Percentiles rank a stretch among this genome's conserved stretches.
phyloP scores from a whole-genome alignment of 2,888 invertebrate genomes.

The Phalangium opilio region DNA sequence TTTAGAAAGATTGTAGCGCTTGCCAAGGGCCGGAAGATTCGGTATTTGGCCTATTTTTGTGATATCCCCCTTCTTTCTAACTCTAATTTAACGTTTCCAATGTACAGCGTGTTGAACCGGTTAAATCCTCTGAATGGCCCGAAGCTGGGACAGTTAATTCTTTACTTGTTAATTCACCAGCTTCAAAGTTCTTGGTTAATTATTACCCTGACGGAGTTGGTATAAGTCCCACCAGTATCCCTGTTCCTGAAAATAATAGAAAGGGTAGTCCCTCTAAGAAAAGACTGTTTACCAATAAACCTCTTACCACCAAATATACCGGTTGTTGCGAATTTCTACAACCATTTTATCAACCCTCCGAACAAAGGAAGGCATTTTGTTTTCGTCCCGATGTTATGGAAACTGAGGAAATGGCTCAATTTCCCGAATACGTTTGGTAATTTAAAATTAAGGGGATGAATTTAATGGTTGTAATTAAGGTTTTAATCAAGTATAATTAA shows the following conservation, averaged over 20 bases:
- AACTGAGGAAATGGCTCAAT: constrained; percentile 28
- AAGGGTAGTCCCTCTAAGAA: no score
- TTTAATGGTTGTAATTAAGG: no score
- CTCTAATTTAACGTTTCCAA: not conserved
- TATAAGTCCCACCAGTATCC: constrained; percentile 26
- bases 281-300: no score
- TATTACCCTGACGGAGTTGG: constrained; percentile 33
- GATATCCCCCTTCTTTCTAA: constrained; percentile 3
- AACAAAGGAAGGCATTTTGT: constrained; percentile 25
- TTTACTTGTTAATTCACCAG: constrained; percentile 29
- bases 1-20: not conserved
- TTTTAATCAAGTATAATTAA: constrained; percentile 1
- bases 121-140: constrained; percentile 24
- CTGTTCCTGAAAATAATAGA: no score
- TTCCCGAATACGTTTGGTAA: constrained; percentile 28
- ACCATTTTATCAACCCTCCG: constrained; percentile 26
- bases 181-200: constrained; percentile 27
- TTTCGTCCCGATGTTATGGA: constrained; percentile 32
- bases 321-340: constrained; percentile 18
- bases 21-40: constrained; percentile 8
- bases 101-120: constrained; percentile 25
- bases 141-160: constrained; percentile 23
- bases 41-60: constrained; percentile 3
- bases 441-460: not conserved
- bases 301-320: not conserved